Evolutionary conservation across 2,888 invertebrate genomes (phyloP).

Genomic region (Phortica magna): DNA sequence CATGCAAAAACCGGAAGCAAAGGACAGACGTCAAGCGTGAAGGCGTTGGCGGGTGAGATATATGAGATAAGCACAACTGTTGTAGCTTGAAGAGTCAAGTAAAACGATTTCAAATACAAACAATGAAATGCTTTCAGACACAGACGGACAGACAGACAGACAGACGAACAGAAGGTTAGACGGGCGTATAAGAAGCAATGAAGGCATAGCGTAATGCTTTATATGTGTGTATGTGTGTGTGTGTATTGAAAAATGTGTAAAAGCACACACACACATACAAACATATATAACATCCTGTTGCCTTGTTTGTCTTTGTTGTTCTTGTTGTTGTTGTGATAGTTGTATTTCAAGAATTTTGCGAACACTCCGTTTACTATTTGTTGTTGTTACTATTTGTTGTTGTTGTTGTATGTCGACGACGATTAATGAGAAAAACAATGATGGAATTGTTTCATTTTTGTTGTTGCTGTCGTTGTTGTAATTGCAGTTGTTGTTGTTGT

Average conservation of each 20-base stretch:
- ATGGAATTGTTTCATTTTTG: constrained; percentile 8
- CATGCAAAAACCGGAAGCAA: constrained; percentile 6
- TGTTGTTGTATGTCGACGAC: constrained; percentile 6
- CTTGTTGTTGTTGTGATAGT: neutral
- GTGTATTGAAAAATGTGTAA: neutral
- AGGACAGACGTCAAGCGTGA: neutral
- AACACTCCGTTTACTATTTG: neutral
- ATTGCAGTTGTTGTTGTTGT: neutral
- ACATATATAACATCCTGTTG: neutral
- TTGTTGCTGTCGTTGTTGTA: constrained; percentile 17
- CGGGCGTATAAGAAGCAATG: neutral
- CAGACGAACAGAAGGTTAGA: neutral
- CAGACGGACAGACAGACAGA: neutral
- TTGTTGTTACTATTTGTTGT: neutral
- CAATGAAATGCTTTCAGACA: constrained; percentile 25
- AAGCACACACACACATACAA: neutral
- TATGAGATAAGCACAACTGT: neutral
- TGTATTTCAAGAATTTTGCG: too few relatives aligned
- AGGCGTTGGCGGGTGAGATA: neutral
- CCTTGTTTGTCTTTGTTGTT: neutral
- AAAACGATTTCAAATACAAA: constrained; percentile 18
- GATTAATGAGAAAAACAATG: constrained; percentile 24
- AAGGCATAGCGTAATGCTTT: neutral
- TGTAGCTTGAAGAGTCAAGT: neutral
- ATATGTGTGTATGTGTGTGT: neutral